Base-by-base conservation (phyloP, 1,140 invertebrate species). In the Tetragnatha versicolor region DNA sequence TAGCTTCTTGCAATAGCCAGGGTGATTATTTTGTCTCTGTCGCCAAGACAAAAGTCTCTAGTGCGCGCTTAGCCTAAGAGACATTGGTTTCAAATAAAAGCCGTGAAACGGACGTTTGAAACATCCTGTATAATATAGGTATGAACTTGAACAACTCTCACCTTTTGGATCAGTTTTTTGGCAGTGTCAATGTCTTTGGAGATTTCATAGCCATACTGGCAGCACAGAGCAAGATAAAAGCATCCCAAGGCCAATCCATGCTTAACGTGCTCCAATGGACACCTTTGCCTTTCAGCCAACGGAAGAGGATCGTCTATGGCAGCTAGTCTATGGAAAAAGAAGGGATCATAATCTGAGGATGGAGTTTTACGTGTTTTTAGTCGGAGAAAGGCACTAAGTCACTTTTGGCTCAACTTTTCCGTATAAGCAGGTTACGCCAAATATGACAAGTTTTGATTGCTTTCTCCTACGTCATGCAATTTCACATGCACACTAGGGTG, bases 191-290 rank as follows among this genome's bases (percentile, higher is more conserved):
- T 58, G n/a, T 72, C 42, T 69, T 69, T 33, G 3, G n/a, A 10
- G 10, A 42, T 39, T 6, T 14, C 22, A 3, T 61, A 61, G 5
- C 55, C 55, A 6, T 63, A 35, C 27, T 75, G 55, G 3, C 12
- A 55, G n/a, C 72, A 75, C 14, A 75, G 58, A 14, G 72, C 72
- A 3, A 63, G n/a, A 33, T 61, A 61, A 35, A 49, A 75, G 27
- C 55, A 63, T 22, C 72, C 72, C 1, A 75, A 31, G 0, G 72
- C 35, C 6, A 75, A n/a, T 2, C 72, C 72, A 35, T 20, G 22
- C n/a, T 49, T 75, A 3, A 75, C 42, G 37, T 75, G 37, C 27
- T 75, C 58, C 0, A 75, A 7, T 0, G 37, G 9, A 10, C 55
- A 61, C 3, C 37, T 31, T 10, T 51, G 14, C 3, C n/a, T 2